Conservation (phyloP, 2,888 invertebrate species). For the Hemicrepidius hirtus region DNA sequence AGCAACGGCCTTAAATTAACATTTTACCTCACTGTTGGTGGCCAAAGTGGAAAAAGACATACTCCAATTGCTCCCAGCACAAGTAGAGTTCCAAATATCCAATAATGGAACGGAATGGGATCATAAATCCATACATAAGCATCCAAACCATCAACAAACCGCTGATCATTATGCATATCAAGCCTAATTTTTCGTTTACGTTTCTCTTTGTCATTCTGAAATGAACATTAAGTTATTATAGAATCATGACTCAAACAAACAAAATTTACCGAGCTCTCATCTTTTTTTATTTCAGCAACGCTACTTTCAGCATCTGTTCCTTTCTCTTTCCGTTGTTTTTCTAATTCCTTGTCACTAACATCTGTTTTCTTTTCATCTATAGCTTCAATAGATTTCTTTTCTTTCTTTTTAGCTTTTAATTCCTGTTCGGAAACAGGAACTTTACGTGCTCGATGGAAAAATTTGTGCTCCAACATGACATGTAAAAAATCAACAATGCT, state of each 20-base stretch:
- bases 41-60: constrained; percentile 99
- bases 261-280: constrained; percentile 61
- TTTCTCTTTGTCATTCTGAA: constrained; percentile 76
- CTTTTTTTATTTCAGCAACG: constrained; percentile 73
- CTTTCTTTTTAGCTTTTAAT: constrained; percentile 76
- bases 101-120: constrained; percentile 95
- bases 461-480: constrained; percentile 91
- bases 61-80: constrained; percentile 95
- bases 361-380: constrained; percentile 74
- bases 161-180: constrained; percentile 97
- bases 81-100: constrained; percentile 92
- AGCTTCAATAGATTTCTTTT: constrained; percentile 71
- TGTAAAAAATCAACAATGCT: constrained; percentile 88
- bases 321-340: constrained; percentile 71
- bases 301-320: constrained; percentile 74
- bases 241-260: not conserved
- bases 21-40: constrained; percentile 86
- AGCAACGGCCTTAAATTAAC: no score
- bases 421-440: constrained; percentile 84
- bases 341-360: constrained; percentile 65
- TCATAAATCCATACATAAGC: constrained; percentile 99
- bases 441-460: constrained; percentile 96
- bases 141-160: constrained; percentile 94
- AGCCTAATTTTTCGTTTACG: constrained; percentile 93
- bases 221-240: constrained; percentile 12